Evolutionary conservation across 2,797 vertebrate species (phyloP).

Genomic region (Dipus sagitta): DNA sequence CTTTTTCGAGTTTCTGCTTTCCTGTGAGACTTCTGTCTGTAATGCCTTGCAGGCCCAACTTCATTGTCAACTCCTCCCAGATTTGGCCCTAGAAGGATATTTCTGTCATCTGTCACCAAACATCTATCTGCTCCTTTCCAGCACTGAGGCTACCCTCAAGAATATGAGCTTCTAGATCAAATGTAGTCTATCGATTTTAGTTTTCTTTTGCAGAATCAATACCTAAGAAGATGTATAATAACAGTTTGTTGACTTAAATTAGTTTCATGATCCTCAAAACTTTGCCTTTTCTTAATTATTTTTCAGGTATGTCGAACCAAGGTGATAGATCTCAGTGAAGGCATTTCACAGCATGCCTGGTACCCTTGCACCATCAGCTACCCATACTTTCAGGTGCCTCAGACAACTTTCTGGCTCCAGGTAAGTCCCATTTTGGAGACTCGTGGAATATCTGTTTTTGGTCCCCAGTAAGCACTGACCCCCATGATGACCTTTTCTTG

Average conservation of each 20-base stretch:
- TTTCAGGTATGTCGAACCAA: constrained; percentile 95
- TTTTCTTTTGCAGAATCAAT: not conserved
- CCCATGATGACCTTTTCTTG: not conserved
- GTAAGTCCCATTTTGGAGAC: constrained; percentile 86
- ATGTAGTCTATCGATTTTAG: not conserved
- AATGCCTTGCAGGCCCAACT: not conserved
- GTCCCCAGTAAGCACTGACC: not conserved
- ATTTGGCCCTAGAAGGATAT: not conserved
- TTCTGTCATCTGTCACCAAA: not conserved
- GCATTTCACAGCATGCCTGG: constrained; percentile 97
- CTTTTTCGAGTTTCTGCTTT: not conserved
- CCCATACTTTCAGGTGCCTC: constrained; percentile 88
- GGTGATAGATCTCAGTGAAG: constrained; percentile 94
- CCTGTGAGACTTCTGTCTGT: not conserved
- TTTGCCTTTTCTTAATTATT: constrained; percentile 41
- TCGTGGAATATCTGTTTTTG: not conserved
- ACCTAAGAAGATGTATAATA: not conserved
- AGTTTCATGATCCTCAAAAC: not conserved
- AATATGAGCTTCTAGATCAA: not conserved
- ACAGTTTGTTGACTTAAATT: not conserved
- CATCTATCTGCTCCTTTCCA: not conserved
- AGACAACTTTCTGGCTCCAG: constrained; percentile 94
- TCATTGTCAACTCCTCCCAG: not conserved
- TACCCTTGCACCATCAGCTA: constrained; percentile 93
- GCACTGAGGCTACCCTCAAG: not conserved